phyloP scores from a whole-genome alignment of 2,888 invertebrate genomes.

The Lagria hirta region DNA sequence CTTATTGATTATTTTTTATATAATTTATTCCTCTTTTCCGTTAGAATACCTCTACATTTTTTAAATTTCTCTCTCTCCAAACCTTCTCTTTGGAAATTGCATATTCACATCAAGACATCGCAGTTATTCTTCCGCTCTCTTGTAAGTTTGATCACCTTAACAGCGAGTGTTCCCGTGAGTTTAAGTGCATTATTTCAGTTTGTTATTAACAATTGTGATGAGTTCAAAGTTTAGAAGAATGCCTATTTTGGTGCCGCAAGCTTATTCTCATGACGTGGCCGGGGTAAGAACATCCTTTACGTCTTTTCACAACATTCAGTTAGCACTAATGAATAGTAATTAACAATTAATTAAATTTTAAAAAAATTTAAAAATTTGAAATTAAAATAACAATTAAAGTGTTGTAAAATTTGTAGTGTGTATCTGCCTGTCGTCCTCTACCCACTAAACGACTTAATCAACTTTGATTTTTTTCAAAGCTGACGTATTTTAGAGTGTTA shows the following conservation, averaged over 20 bases:
- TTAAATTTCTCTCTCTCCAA: slow-evolving; percentile 20
- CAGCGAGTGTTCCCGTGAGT: slow-evolving; percentile 10
- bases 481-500: no score
- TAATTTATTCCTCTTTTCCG: slow-evolving; percentile 10
- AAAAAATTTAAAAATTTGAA: no score
- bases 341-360: no score
- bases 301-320: no score
- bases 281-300: no score
- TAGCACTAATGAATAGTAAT: no score
- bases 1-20: slow-evolving; percentile 5
- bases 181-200: slow-evolving; percentile 10
- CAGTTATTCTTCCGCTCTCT: slow-evolving; percentile 16
- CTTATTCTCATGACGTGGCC: slow-evolving; percentile 10
- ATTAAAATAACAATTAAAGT: no score
- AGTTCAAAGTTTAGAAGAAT: slow-evolving; percentile 54
- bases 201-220: slow-evolving; percentile 36
- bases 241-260: slow-evolving; percentile 36
- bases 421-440: no score
- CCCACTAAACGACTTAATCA: no score
- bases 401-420: no score
- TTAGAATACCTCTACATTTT: slow-evolving; percentile 11
- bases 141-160: slow-evolving; percentile 4
- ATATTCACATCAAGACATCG: slow-evolving; percentile 9
- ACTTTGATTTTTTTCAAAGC: no score
- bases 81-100: slow-evolving; percentile 20